Conservation (phyloP, 1,140 invertebrate species). For the Streblospio benedicti region DNA sequence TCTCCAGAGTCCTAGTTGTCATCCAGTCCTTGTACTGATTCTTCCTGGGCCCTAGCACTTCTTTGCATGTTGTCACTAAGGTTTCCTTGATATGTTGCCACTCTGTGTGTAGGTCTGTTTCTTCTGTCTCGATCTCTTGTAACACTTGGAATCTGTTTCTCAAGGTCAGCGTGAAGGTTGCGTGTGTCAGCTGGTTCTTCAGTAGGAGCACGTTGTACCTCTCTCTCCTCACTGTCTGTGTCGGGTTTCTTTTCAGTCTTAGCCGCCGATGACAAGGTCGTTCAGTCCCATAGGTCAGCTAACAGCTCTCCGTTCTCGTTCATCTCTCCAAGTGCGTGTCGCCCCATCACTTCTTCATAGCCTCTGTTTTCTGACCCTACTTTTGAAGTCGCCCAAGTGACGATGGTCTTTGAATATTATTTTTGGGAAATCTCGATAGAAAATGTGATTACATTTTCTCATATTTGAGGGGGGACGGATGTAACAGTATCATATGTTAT, state of each 20-base stretch:
- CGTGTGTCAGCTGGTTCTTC: constrained; percentile 6
- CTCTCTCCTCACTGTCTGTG: no score
- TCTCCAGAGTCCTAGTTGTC: not conserved
- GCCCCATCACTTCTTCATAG: constrained; percentile 16
- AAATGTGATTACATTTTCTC: no score
- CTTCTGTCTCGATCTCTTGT: constrained; percentile 12
- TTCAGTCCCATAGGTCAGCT: constrained; percentile 15
- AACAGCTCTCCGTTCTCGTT: constrained; percentile 24
- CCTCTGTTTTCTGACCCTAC: constrained; percentile 17
- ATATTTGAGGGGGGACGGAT: no score
- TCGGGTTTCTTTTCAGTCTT: constrained; percentile 6
- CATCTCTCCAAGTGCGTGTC: constrained; percentile 16
- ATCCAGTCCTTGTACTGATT: not conserved
- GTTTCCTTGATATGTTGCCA: constrained; percentile 15
- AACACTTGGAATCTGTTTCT: constrained; percentile 18
- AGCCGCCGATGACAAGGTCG: constrained; percentile 19
- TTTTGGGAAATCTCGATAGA: no score
- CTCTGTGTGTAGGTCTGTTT: constrained; percentile 3
- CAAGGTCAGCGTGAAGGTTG: constrained; percentile 4
- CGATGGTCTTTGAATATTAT: no score
- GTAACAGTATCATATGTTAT: no score
- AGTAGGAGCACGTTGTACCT: constrained; percentile 13
- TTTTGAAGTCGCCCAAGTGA: constrained; percentile 24
- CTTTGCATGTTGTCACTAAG: constrained; percentile 8
- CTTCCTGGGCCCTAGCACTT: not conserved